Evolutionary conservation across 2,113 vertebrate species (phyloP).

Genomic region (Chelonoidis abingdonii): DNA sequence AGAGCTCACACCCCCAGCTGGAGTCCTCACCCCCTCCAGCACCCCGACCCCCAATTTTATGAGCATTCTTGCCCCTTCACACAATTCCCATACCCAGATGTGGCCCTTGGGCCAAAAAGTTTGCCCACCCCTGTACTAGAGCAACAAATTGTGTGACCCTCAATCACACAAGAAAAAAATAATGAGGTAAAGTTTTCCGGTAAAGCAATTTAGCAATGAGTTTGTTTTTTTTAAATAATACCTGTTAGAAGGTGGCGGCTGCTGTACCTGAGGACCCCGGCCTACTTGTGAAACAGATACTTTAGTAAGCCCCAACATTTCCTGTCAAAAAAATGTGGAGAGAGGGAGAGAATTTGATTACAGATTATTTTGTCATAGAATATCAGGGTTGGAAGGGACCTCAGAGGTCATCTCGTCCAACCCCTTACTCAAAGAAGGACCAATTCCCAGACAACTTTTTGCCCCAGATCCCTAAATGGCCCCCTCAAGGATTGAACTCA

Average conservation of each 20-base stretch:
- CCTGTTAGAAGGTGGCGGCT: constrained; percentile 94
- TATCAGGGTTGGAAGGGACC: too few relatives aligned
- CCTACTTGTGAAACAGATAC: constrained; percentile 86
- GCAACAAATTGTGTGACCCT: not conserved
- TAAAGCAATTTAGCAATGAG: not conserved
- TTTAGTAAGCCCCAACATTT: constrained; percentile 96
- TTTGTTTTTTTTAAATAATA: constrained; percentile 53
- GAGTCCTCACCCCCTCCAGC: too few relatives aligned
- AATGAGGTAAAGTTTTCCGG: not conserved
- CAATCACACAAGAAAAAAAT: not conserved
- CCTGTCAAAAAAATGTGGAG: constrained; percentile 73
- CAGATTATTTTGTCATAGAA: not conserved
- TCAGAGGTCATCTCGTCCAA: too few relatives aligned
- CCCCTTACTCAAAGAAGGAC: too few relatives aligned
- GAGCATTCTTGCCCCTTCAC: too few relatives aligned
- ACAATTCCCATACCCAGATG: too few relatives aligned
- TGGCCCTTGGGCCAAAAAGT: too few relatives aligned
- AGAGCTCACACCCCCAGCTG: too few relatives aligned
- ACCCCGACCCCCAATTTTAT: too few relatives aligned
- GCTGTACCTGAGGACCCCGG: constrained; percentile 87
- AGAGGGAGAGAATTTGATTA: not conserved
- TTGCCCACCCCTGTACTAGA: not conserved
- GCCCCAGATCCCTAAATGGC: too few relatives aligned
- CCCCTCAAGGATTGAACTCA: too few relatives aligned
- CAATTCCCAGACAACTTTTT: too few relatives aligned